phyloP scores from a whole-genome alignment of 2,113 vertebrate species.

The Gymnobelideus leadbeateri region DNA sequence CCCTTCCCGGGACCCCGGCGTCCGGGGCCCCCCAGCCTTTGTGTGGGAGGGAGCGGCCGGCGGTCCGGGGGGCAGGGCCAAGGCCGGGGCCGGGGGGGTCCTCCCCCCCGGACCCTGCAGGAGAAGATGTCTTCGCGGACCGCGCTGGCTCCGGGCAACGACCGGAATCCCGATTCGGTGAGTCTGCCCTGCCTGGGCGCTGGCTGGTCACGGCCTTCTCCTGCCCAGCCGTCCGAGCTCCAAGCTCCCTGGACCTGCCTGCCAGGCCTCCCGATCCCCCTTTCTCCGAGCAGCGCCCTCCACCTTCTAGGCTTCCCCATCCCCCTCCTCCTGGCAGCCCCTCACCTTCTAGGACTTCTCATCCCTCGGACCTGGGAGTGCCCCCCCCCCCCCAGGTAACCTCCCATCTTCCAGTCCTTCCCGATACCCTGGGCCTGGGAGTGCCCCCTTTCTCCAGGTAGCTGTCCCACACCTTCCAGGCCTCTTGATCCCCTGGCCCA shows the following conservation, averaged over 20 bases:
- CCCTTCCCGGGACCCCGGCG: conserved; percentile 52
- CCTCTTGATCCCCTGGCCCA: too few relatives aligned
- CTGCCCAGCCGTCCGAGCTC: not conserved
- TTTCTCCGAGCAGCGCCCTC: conserved; percentile 10
- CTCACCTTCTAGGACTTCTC: conserved; percentile 43
- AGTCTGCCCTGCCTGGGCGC: conserved; percentile 64
- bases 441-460: conserved; percentile 5
- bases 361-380: conserved; percentile 55
- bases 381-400: not conserved
- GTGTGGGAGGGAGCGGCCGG: conserved; percentile 48
- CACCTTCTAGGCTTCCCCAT: conserved; percentile 53
- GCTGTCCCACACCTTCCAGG: not conserved
- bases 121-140: conserved; percentile 79
- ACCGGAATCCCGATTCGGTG: conserved; percentile 79
- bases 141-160: conserved; percentile 78
- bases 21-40: conserved; percentile 54
- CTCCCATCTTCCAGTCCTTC: not conserved
- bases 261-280: conserved; percentile 40
- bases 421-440: not conserved
- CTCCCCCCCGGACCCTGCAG: conserved; percentile 32
- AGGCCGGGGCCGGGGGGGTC: conserved; percentile 50
- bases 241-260: not conserved
- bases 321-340: conserved; percentile 43
- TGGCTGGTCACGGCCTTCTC: not conserved
- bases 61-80: conserved; percentile 62